A percentile compares a stretch with the other conserved stretches of the same genome.
Evolutionary conservation across 2,888 invertebrate species (phyloP).

Genomic region (Pheosia tremula): DNA sequence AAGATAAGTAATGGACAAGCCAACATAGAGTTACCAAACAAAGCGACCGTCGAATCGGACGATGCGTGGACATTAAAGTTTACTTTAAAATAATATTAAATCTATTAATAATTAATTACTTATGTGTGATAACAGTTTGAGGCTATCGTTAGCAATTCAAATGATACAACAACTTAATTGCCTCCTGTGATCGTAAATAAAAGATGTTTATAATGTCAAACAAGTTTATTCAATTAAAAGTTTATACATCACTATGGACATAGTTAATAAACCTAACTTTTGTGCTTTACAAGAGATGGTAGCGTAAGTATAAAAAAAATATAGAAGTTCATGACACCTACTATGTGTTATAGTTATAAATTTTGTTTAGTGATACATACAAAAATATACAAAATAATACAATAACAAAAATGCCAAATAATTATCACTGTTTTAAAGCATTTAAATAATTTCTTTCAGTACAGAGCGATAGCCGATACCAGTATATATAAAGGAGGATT

Average conservation of each 20-base stretch:
- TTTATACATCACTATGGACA: conserved; percentile 33
- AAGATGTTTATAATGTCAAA: conserved; percentile 36
- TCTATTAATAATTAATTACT: neutral
- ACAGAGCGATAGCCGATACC: too few species aligned
- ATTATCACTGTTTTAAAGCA: too few species aligned
- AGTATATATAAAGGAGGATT: too few species aligned
- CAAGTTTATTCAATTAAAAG: conserved; percentile 44
- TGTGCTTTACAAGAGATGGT: conserved; percentile 25
- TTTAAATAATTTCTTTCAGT: too few species aligned
- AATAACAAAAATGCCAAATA: neutral
- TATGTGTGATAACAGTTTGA: neutral
- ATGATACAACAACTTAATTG: neutral
- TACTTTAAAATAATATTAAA: conserved; percentile 31
- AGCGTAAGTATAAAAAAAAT: neutral
- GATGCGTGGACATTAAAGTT: conserved; percentile 77
- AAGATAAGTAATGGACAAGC: conserved; percentile 52
- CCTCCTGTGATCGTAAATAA: neutral
- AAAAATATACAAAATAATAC: conserved; percentile 7
- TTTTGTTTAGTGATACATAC: neutral
- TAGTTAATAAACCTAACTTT: conserved; percentile 26
- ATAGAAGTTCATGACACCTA: neutral
- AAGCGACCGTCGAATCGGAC: conserved; percentile 61
- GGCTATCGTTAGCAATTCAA: neutral
- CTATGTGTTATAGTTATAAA: neutral
- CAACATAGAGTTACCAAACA: conserved; percentile 68